These are phyloP conservation scores for Onychomys arenicola DNA, from an alignment of 2,797 vertebrate genomes.

Conservation along the genomic window DNA sequence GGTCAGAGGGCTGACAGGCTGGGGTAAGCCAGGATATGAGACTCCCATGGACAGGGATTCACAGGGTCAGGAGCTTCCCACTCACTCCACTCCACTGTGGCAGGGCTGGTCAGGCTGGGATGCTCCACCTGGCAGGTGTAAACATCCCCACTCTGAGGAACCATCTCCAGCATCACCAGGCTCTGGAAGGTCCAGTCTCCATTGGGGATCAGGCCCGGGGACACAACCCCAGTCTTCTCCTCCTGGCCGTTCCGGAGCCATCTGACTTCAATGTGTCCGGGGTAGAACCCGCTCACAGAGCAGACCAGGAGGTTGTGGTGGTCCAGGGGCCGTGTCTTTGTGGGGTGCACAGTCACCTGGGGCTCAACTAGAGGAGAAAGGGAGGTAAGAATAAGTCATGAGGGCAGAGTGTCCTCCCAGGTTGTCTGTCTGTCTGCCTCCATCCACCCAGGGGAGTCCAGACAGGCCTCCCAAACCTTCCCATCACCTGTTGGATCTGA, in stretches of 20 bases:
- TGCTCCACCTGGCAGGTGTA: slow-evolving; percentile 72
- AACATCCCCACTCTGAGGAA: slow-evolving; percentile 45
- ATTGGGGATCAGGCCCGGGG: slow-evolving; percentile 1
- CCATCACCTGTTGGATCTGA: not conserved
- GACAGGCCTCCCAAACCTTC: not conserved
- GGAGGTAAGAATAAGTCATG: not conserved
- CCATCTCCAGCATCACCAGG: slow-evolving; percentile 72
- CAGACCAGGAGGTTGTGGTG: slow-evolving; percentile 67
- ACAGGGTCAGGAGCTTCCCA: not conserved
- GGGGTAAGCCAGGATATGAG: no score
- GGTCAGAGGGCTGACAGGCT: not conserved
- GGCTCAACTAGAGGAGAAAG: slow-evolving; percentile 8
- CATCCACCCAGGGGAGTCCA: fast-evolving
- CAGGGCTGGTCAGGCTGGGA: not conserved
- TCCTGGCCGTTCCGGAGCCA: slow-evolving; percentile 68
- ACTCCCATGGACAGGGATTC: fast-evolving
- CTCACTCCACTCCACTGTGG: slow-evolving; percentile 28
- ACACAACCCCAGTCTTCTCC: slow-evolving; percentile 34
- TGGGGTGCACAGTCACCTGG: slow-evolving; percentile 18
- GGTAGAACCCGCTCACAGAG: slow-evolving; percentile 71
- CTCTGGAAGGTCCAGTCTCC: slow-evolving; percentile 73
- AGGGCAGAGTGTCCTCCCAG: fast-evolving
- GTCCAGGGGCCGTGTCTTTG: not conserved
- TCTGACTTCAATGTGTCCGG: slow-evolving; percentile 40
- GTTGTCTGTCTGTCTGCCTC: no score